Percentiles rank a stretch among this genome's conserved stretches.
These are phyloP conservation scores for Dicyrtomina minuta DNA, from an alignment of 2,888 invertebrate species.

Conservation along the genomic window DNA sequence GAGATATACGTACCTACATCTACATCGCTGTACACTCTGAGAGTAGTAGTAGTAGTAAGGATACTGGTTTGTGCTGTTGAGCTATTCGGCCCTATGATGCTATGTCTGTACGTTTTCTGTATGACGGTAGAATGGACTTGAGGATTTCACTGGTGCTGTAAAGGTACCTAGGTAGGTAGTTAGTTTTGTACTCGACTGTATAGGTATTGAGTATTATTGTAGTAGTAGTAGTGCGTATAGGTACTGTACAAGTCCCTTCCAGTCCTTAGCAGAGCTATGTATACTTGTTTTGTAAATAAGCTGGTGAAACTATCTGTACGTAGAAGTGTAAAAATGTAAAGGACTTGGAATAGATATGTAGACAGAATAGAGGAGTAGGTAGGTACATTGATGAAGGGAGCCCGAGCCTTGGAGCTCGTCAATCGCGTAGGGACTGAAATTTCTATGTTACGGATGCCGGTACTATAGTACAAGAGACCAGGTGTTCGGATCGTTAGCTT, in stretches of 20 bases:
- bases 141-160: no score
- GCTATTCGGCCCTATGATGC: no score
- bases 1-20: conserved; percentile 2
- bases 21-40: no score
- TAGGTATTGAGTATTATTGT: no score
- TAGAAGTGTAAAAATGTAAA: not conserved
- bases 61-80: no score
- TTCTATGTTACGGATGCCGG: conserved; percentile 12
- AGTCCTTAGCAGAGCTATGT: not conserved
- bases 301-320: no score
- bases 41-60: no score
- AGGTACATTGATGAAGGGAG: not conserved
- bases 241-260: conserved; percentile 4
- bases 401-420: conserved; percentile 12
- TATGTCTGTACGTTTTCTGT: no score
- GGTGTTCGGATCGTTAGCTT: conserved; percentile 17
- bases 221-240: not conserved
- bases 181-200: no score
- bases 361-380: conserved; percentile 9
- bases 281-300: not conserved
- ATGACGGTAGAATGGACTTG: no score
- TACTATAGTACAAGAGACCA: conserved; percentile 26
- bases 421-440: conserved; percentile 12
- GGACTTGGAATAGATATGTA: not conserved
- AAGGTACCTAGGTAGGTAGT: no score